Evolutionary conservation across 2,113 vertebrate species (phyloP).

Genomic region (Epinephelus fuscoguttatus): DNA sequence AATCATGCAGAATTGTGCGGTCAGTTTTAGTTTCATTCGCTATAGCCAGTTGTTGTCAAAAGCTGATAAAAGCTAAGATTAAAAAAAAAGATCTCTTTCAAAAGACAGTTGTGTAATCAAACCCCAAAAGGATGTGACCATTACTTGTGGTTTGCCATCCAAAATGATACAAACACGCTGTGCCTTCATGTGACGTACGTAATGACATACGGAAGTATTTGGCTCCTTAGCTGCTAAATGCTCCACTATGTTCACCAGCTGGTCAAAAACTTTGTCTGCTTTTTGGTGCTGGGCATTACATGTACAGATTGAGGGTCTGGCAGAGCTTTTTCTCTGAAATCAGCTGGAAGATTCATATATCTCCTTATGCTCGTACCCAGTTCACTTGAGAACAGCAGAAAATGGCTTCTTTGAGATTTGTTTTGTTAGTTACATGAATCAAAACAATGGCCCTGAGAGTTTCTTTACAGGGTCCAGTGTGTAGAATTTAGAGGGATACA

Average conservation of each 20-base stretch:
- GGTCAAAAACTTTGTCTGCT: background rate
- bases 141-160: background rate
- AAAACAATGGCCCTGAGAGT: background rate
- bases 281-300: background rate
- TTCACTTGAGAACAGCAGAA: background rate
- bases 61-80: background rate
- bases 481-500: too few species aligned
- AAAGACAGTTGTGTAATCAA: background rate
- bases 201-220: background rate
- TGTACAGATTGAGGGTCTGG: background rate
- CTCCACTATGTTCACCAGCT: slow-evolving; percentile 6
- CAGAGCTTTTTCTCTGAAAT: background rate
- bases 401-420: background rate
- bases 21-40: background rate
- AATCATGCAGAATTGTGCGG: background rate
- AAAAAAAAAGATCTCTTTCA: background rate
- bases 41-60: background rate
- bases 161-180: background rate
- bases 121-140: slow-evolving; percentile 17
- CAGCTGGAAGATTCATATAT: background rate
- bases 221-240: background rate
- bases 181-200: background rate
- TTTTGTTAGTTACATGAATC: background rate
- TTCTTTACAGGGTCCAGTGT: background rate
- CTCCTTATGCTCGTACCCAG: background rate